These are phyloP conservation scores for Trigoniulus corallinus DNA, from an alignment of 1,140 invertebrate species.

Conservation along the genomic window DNA sequence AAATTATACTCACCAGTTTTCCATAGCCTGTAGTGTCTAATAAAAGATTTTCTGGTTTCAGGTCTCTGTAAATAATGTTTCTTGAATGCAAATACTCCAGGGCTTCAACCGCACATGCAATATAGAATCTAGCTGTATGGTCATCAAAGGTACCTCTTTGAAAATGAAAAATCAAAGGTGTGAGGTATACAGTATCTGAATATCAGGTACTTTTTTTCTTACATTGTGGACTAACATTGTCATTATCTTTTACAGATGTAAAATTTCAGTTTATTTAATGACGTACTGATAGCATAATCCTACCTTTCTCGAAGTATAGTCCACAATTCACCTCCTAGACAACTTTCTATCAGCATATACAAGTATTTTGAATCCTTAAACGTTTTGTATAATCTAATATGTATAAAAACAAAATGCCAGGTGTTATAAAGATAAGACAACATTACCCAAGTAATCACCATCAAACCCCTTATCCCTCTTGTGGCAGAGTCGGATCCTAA, in stretches of 20 bases:
- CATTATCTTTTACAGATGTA: background rate
- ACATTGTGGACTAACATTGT: background rate
- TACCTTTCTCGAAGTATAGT: conserved; percentile 61
- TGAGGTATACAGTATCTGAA: too few relatives aligned
- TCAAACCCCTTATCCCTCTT: too few relatives aligned
- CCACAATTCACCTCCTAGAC: conserved; percentile 94
- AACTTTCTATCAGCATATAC: conserved; percentile 97
- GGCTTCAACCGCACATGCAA: conserved; percentile 91
- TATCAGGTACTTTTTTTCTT: too few relatives aligned
- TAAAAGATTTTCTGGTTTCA: conserved; percentile 95
- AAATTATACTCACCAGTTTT: conserved; percentile 51
- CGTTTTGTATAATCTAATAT: too few relatives aligned
- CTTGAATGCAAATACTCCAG: conserved; percentile 90
- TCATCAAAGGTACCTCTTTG: conserved; percentile 65
- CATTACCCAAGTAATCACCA: too few relatives aligned
- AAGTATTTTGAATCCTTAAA: conserved; percentile 93
- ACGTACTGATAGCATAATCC: conserved; percentile 9
- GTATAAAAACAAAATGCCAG: too few relatives aligned
- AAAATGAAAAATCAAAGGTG: too few relatives aligned
- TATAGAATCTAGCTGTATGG: conserved; percentile 75
- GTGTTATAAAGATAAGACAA: too few relatives aligned
- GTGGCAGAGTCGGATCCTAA: too few relatives aligned
- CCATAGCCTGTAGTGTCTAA: conserved; percentile 78
- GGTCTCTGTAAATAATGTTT: conserved; percentile 94
- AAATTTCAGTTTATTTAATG: too few relatives aligned